Percentiles rank a stretch among this genome's conserved stretches.
phyloP scores from a whole-genome alignment of 2,888 invertebrate species.

The Leptopilina myrica region DNA sequence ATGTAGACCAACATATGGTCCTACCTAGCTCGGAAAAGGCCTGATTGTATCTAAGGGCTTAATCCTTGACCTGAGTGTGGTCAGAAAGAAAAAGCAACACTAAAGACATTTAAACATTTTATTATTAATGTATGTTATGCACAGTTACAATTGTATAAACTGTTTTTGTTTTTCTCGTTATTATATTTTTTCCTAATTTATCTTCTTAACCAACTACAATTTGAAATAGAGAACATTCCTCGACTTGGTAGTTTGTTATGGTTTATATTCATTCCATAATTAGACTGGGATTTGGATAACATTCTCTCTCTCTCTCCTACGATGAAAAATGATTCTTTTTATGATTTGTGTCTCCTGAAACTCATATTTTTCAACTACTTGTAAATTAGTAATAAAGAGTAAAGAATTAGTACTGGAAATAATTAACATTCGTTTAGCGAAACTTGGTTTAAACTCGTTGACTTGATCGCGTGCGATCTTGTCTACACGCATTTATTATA shows the following conservation, averaged over 20 bases:
- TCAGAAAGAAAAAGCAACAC: no score
- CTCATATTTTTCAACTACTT: neutral
- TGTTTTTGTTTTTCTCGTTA: no score
- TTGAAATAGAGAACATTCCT: no score
- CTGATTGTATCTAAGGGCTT: no score
- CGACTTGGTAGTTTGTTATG: neutral
- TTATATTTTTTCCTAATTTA: no score
- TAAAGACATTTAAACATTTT: no score
- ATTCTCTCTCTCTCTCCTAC: neutral
- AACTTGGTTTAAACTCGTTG: conserved; percentile 36
- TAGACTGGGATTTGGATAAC: neutral
- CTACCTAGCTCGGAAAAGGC: no score
- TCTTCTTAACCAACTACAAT: no score
- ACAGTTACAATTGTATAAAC: no score
- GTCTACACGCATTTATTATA: conserved; percentile 58
- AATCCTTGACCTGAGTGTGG: no score
- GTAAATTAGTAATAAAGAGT: conserved; percentile 12
- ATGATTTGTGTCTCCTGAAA: conserved; percentile 8
- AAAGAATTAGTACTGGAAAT: conserved; percentile 22
- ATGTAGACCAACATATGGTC: no score
- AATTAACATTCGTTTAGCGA: conserved; percentile 42
- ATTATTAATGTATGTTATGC: no score
- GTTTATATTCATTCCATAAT: neutral
- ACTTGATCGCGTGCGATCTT: conserved; percentile 54
- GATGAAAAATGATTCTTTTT: conserved; percentile 8